phyloP scores from a whole-genome alignment of 2,113 vertebrate genomes.

The Cepphus grylle region DNA sequence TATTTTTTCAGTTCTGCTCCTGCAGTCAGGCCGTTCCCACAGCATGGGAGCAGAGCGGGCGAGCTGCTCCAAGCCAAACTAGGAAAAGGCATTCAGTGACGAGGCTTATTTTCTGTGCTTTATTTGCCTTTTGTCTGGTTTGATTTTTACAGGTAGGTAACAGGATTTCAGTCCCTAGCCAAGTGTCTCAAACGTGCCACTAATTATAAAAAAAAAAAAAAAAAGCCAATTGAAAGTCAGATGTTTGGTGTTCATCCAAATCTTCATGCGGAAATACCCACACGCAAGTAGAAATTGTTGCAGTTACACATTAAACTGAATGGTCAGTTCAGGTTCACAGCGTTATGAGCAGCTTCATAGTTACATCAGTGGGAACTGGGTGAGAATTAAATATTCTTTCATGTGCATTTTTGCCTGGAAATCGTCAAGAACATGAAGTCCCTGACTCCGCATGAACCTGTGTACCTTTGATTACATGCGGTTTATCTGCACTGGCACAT shows the following conservation, averaged over 20 bases:
- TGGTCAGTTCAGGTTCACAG: neutral
- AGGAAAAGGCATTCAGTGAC: neutral
- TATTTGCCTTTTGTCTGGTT: neutral
- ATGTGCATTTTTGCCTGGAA: neutral
- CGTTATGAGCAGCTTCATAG: neutral
- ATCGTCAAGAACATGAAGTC: neutral
- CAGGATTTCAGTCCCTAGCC: neutral
- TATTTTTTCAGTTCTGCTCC: neutral
- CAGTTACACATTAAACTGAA: constrained; percentile 46
- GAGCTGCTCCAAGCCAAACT: neutral
- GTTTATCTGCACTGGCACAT: neutral
- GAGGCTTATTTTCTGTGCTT: neutral
- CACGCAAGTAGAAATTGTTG: neutral
- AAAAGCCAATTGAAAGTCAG: neutral
- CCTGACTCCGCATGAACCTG: neutral
- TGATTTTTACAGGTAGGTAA: neutral
- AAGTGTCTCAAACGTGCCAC: neutral
- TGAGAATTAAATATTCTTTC: neutral
- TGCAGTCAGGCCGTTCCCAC: neutral
- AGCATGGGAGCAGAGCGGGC: neutral
- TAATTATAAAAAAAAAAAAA: neutral
- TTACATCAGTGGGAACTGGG: neutral
- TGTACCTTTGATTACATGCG: accelerated
- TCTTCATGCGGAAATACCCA: neutral
- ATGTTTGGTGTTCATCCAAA: neutral